A percentile compares a stretch with the other conserved stretches of the same genome.
phyloP scores from a whole-genome alignment of 2,113 vertebrate species.

The Albula goreensis region DNA sequence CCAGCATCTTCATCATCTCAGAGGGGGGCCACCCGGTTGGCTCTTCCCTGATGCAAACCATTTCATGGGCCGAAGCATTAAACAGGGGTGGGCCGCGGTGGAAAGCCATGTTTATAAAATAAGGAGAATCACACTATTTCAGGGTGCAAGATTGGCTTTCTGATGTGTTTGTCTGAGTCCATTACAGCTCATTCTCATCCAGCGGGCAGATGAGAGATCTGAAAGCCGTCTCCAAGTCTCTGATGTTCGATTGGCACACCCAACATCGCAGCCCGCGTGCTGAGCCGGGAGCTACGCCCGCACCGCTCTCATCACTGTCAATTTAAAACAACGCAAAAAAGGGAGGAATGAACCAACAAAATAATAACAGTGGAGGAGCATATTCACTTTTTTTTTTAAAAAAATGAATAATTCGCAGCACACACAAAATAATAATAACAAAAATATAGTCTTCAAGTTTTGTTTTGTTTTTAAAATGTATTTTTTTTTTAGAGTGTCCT shows the following conservation, averaged over 20 bases:
- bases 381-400: slow-evolving; percentile 16
- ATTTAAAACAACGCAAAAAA: background rate
- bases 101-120: slow-evolving; percentile 40
- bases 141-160: slow-evolving; percentile 16
- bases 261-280: background rate
- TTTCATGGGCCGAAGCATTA: slow-evolving; percentile 38
- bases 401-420: background rate
- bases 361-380: slow-evolving; percentile 4
- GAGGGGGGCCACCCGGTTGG: background rate
- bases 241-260: background rate
- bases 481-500: too few species aligned
- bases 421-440: background rate
- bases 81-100: slow-evolving; percentile 13
- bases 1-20: background rate
- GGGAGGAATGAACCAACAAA: background rate
- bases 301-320: background rate
- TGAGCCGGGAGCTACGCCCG: background rate
- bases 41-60: slow-evolving; percentile 52
- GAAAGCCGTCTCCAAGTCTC: background rate
- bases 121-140: slow-evolving; percentile 26
- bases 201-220: background rate
- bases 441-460: too few species aligned
- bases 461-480: too few species aligned
- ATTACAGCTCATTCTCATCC: slow-evolving; percentile 28
- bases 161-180: slow-evolving; percentile 32